Evolutionary conservation across 2,888 invertebrate genomes (phyloP).

Genomic region (Xestobium rufovillosum): DNA sequence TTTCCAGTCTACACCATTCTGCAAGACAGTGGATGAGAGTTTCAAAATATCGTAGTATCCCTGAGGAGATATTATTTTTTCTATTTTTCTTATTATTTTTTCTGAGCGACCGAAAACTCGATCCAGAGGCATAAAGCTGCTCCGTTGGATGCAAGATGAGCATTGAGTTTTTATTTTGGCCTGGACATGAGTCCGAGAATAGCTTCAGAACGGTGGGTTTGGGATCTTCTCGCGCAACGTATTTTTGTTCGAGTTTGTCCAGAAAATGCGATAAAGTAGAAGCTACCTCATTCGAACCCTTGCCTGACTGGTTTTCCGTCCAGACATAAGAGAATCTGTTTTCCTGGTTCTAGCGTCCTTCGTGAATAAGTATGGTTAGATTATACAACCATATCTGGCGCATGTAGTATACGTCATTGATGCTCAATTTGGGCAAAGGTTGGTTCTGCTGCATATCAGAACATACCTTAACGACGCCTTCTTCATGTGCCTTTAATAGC

Average conservation of each 20-base stretch:
- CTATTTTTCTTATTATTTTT: constrained; percentile 17
- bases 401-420: constrained; percentile 20
- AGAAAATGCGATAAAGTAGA: constrained; percentile 13
- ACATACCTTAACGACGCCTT: constrained; percentile 21
- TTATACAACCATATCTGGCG: constrained; percentile 24
- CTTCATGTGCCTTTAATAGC: constrained; percentile 20
- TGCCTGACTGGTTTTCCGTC: constrained; percentile 17
- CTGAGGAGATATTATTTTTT: constrained; percentile 16
- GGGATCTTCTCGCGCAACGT: constrained; percentile 4
- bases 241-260: constrained; percentile 1
- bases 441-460: constrained; percentile 27
- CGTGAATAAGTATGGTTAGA: constrained; percentile 16
- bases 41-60: constrained; percentile 16
- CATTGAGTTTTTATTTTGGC: constrained; percentile 22
- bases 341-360: constrained; percentile 13
- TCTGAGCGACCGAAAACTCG: constrained; percentile 19
- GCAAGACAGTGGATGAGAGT: constrained; percentile 12
- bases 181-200: constrained; percentile 20
- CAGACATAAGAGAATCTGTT: constrained; percentile 15
- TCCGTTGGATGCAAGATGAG: constrained; percentile 15
- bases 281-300: constrained; percentile 19
- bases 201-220: constrained; percentile 12
- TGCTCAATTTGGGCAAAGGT: constrained; percentile 21
- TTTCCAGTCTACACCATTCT: constrained; percentile 10
- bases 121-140: constrained; percentile 18